Conservation (phyloP, 2,888 invertebrate species). For the Tenthredo amoena region DNA sequence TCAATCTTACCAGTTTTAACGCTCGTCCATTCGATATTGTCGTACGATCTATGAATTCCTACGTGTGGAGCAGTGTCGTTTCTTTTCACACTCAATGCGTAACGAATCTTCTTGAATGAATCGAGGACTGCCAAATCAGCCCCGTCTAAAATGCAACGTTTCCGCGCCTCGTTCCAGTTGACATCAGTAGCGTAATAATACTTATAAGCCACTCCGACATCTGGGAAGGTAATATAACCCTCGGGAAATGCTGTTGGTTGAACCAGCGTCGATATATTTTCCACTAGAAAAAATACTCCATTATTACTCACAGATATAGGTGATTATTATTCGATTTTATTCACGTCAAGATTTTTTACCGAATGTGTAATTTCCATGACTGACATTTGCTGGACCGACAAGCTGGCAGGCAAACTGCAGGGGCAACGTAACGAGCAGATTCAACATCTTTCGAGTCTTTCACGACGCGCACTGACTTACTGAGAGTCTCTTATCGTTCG, state of each 20-base stretch:
- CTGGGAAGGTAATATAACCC: background rate
- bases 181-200: background rate
- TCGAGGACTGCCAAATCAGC: constrained; percentile 28
- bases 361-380: background rate
- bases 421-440: background rate
- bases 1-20: constrained; percentile 15
- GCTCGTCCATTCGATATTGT: constrained; percentile 20
- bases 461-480: background rate
- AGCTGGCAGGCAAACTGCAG: constrained; percentile 26
- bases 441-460: background rate
- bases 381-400: background rate
- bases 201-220: background rate
- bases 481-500: background rate
- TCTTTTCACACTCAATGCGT: background rate
- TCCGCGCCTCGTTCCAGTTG: constrained; percentile 22
- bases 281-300: background rate
- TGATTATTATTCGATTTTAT: background rate
- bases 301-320: background rate
- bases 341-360: background rate
- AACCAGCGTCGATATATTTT: background rate
- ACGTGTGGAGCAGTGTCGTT: background rate
- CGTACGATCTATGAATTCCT: background rate
- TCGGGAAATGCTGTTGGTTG: background rate
- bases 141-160: background rate
- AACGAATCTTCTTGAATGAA: constrained; percentile 6